These are phyloP conservation scores for Agrochola lota DNA, from an alignment of 2,888 invertebrate species.

Conservation along the genomic window DNA sequence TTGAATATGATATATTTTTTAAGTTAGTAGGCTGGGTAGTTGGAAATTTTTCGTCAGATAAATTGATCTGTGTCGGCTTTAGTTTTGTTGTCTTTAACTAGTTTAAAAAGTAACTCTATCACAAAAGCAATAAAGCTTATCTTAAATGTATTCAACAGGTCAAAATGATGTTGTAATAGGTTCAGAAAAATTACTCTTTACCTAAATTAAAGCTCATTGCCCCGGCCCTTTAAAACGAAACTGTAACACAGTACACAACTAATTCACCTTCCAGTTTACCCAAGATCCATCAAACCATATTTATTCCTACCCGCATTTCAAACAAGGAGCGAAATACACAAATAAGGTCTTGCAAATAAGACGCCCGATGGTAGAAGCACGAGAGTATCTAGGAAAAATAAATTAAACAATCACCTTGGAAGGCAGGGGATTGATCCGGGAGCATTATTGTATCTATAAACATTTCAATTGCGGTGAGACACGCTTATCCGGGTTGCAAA, in stretches of 20 bases:
- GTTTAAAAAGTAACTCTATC: not conserved
- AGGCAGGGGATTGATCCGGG: slow-evolving; percentile 83
- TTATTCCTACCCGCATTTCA: slow-evolving; percentile 55
- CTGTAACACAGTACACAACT: not conserved
- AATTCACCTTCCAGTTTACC: slow-evolving; percentile 26
- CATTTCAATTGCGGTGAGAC: slow-evolving; percentile 85
- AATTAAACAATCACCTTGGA: slow-evolving; percentile 82
- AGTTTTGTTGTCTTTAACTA: not conserved
- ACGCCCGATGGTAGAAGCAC: slow-evolving; percentile 42
- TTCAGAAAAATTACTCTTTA: not conserved
- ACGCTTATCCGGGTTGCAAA: slow-evolving; percentile 69
- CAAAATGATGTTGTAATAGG: not conserved
- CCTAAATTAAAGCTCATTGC: not conserved
- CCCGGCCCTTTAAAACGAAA: not conserved
- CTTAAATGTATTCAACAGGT: not conserved
- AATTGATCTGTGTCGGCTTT: not conserved
- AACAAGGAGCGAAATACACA: slow-evolving; percentile 57
- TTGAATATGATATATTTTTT: slow-evolving; percentile 39
- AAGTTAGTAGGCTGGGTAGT: slow-evolving; percentile 13
- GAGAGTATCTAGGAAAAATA: slow-evolving; percentile 80
- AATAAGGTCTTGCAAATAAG: slow-evolving; percentile 69
- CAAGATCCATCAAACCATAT: slow-evolving; percentile 63
- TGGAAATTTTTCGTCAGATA: not conserved
- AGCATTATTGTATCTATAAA: slow-evolving; percentile 88
- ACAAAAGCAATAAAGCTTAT: not conserved